Evolutionary conservation across 2,888 invertebrate genomes (phyloP), one percentile per base, ranked within the genome.

Genomic region (Drosophila leonis): DNA sequence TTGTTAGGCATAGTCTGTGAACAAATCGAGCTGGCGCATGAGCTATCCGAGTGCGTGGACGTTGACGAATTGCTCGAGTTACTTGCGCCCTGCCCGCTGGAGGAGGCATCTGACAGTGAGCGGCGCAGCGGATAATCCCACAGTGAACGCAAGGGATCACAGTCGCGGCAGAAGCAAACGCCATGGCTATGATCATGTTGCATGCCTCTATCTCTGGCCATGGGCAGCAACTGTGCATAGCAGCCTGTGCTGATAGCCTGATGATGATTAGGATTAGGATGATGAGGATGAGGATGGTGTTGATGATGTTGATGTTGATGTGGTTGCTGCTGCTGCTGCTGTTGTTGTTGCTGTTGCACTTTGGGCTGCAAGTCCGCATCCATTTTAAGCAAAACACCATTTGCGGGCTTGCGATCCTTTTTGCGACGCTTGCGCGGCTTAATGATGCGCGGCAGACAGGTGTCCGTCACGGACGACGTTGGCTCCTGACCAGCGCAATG

Each of bases 341-440:
- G 49, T 1, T 49, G 67, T 0, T 55, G 74, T 3, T 66, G 73
- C 29, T 66, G 67, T 20, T 61, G 67, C 54, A 80, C n/a, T 39
- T 88, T 83, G 31, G 78, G 67, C 31, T 76, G 79, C 59, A 88
- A 54, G 9, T 88, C 90, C 9, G 68, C 48, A 39, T 91, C 90
- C 71, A 91, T 61, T 65, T 90, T 90, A n/a, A 89, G 78, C 18
- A 91, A 41, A 15, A 88, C 77, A 6, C 94, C 94, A 83, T 94
- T 94, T 78, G 94, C 94, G 39, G 97, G 96, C 93, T 97, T 97
- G 82, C 97, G 94, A 92, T 97, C 97, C 93, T 97, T 98, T 95
- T 97, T 98, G 91, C 97, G 95, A 59, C 98, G 95, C 92, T 98
- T 98, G 56, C 98, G 94, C 8, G 97, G 97, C 92, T 98, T 98